Evolutionary conservation across 1,140 invertebrate species (phyloP).

Genomic region (Drosophila mauritiana): DNA sequence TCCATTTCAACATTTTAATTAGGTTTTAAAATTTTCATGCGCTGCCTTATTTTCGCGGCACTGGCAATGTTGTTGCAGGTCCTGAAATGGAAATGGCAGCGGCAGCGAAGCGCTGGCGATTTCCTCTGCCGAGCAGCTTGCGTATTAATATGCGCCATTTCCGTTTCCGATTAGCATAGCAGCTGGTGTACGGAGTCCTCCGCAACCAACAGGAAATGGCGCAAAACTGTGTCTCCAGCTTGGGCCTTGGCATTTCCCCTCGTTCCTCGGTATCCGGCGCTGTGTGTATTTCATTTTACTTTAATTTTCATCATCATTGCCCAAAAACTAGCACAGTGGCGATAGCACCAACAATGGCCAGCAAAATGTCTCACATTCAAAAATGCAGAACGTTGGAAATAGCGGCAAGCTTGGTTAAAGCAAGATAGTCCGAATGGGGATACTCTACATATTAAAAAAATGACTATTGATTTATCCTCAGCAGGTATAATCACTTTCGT

Average conservation of each 20-base stretch:
- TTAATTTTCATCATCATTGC: conserved; percentile 83
- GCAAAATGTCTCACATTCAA: conserved; percentile 73
- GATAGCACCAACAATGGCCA: conserved; percentile 39
- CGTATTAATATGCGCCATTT: conserved; percentile 83
- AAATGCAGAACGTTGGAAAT: conserved; percentile 79
- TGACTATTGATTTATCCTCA: too few species aligned
- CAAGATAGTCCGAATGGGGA: background rate
- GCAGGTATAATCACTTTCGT: too few species aligned
- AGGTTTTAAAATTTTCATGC: conserved; percentile 82
- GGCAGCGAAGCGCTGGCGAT: conserved; percentile 38
- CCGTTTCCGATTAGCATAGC: conserved; percentile 82
- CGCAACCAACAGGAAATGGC: conserved; percentile 75
- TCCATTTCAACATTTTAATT: conserved; percentile 83
- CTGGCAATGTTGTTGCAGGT: conserved; percentile 33
- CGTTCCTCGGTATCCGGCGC: background rate
- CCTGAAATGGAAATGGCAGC: conserved; percentile 28
- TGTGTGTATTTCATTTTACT: conserved; percentile 78
- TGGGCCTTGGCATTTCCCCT: conserved; percentile 30
- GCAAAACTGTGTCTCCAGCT: conserved; percentile 69
- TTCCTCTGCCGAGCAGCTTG: conserved; percentile 75
- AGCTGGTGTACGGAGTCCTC: conserved; percentile 59
- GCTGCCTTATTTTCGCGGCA: conserved; percentile 47
- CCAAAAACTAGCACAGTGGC: conserved; percentile 69
- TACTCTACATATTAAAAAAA: conserved; percentile 20
- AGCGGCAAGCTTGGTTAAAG: conserved; percentile 26